A percentile compares a stretch with the other conserved stretches of the same genome.
These are phyloP conservation scores for Genyomyrus donnyi DNA, from an alignment of 2,113 vertebrate genomes.

Conservation along the genomic window DNA sequence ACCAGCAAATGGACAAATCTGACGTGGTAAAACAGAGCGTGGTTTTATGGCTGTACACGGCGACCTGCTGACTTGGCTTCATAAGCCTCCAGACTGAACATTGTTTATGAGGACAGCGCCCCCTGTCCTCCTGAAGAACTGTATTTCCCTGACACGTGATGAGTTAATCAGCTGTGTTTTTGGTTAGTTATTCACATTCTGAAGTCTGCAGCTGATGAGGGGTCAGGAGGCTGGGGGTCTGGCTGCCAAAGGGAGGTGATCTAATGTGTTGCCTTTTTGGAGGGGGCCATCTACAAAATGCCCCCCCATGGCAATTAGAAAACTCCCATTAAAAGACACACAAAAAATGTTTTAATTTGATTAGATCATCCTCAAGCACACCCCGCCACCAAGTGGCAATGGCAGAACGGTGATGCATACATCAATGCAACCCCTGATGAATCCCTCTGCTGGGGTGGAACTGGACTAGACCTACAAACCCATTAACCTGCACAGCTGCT, in stretches of 20 bases:
- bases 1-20: constrained; percentile 8
- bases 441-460: neutral
- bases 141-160: neutral
- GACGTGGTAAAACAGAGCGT: neutral
- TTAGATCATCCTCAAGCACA: neutral
- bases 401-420: neutral
- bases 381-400: neutral
- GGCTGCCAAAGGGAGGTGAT: neutral
- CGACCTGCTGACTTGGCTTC: neutral
- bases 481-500: constrained; percentile 13
- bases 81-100: neutral
- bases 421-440: neutral
- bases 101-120: neutral
- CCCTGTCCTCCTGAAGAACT: neutral
- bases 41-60: neutral
- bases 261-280: neutral
- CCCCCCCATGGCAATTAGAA: neutral
- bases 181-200: neutral
- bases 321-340: neutral
- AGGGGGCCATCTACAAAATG: neutral
- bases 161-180: neutral
- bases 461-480: neutral
- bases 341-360: neutral
- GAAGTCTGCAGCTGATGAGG: neutral
- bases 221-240: neutral